Base-by-base conservation (phyloP, 2,888 invertebrate genomes). In the Dynastes hyllus region DNA sequence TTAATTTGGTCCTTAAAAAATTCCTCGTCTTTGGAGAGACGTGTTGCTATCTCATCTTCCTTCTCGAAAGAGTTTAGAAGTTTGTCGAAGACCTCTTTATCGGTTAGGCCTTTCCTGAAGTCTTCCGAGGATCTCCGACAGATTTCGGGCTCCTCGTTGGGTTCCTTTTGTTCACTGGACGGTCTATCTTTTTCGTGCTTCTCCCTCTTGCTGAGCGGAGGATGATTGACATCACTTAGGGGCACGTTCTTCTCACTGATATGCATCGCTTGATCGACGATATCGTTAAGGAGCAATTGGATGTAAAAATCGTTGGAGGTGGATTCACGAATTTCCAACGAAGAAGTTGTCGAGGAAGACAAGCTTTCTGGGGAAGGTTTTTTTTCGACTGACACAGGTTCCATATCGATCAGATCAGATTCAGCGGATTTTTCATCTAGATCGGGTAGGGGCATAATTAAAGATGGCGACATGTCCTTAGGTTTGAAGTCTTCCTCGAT, bases 31-130 rank as follows among this genome's bases (percentile, higher is more conserved):
- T 81, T 81, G 4, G 84, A 84, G 32, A 86, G 75, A 16, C 82
- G 80, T 11, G 81, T 80, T 11, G 84, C 83, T 16, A 85, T 83
- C 40, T 77, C 77, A 11, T 84, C 82, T 75, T 83, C 83, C 32
- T 83, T 84, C 79, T 86, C 86, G 78, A 84, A 86, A 5, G 82
- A 83, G 50, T 81, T 75, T 40, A 85, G 78, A 40, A 85, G 70
- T 63, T 82, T 84, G 66, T 85, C 84, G 81, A 85, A 85, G 6
- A 85, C 79, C 76, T 85, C 84, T 58, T 84, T 83, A 75, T 85
- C 85, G 13, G 84, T 82, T 29, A 84, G 79, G 6, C 79, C 81
- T 61, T 81, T 80, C 1, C 80, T 75, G 51, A 75, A 65, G 16
- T 80, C 79, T 50, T 79, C 77, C 53, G 78, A 76, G 0, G 69